A percentile compares a stretch with the other conserved stretches of the same genome.
phyloP scores from a whole-genome alignment of 1,140 invertebrate genomes.

The Thalassaphorura encarpata region DNA sequence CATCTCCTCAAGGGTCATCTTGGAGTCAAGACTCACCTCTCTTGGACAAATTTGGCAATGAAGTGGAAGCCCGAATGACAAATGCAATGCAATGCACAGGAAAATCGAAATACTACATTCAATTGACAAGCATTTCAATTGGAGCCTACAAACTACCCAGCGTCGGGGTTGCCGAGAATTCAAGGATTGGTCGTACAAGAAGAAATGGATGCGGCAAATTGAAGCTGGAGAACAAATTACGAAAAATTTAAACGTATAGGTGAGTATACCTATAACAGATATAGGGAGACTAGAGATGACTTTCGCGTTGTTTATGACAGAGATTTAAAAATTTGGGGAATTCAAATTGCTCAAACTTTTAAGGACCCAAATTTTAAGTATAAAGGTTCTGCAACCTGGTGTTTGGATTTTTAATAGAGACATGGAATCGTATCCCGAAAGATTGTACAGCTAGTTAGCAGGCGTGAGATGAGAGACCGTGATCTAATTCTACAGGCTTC shows the following conservation, averaged over 20 bases:
- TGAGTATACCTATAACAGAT: background rate
- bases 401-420: background rate
- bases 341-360: conserved; percentile 2
- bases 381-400: background rate
- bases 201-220: conserved; percentile 3
- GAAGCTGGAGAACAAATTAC: background rate
- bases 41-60: no score
- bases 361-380: conserved; percentile 7
- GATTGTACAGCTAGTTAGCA: conserved; percentile 1
- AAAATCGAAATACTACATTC: conserved; percentile 5
- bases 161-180: background rate
- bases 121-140: background rate
- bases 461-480: background rate
- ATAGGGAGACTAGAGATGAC: conserved; percentile 1
- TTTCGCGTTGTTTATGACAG: background rate
- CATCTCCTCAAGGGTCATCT: no score
- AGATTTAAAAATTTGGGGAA: conserved; percentile 1
- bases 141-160: background rate
- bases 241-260: conserved; percentile 3
- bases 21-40: no score
- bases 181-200: background rate
- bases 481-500: background rate
- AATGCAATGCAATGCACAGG: background rate
- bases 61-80: no score
- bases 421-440: conserved; percentile 7